Percentiles rank a stretch among this genome's conserved stretches.
phyloP scores from a whole-genome alignment of 2,797 vertebrate species.

The Todus mexicanus region DNA sequence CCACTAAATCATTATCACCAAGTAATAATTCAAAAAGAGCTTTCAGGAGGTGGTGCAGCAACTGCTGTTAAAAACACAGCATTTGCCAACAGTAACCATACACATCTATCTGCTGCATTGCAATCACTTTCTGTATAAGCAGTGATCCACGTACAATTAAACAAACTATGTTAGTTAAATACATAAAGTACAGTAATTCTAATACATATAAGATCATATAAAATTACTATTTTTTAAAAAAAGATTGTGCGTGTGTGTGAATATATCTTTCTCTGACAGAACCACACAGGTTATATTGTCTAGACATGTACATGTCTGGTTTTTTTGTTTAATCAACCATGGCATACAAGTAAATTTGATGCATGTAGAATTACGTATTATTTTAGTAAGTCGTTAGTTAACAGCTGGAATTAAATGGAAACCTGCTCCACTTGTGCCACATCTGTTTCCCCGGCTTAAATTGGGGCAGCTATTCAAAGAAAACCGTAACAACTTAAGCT shows the following conservation, averaged over 20 bases:
- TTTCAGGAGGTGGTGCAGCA: neutral
- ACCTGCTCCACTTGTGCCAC: neutral
- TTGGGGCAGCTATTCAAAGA: neutral
- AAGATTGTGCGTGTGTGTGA: neutral
- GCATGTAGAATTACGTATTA: neutral
- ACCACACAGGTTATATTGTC: neutral
- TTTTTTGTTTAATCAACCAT: neutral
- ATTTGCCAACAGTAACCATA: neutral
- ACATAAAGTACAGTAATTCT: neutral
- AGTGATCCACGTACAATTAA: fast-evolving
- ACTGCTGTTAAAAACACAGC: neutral
- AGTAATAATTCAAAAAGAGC: neutral
- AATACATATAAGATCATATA: too few relatives aligned
- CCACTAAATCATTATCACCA: neutral
- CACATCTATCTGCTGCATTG: fast-evolving
- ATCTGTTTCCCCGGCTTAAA: neutral
- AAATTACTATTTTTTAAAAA: neutral
- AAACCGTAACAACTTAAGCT: neutral
- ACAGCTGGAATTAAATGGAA: neutral
- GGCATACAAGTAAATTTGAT: neutral
- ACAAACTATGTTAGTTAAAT: neutral
- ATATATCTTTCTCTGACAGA: neutral
- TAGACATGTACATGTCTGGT: fast-evolving
- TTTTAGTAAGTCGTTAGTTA: neutral
- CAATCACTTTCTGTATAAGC: neutral